phyloP scores from a whole-genome alignment of 1,140 invertebrate genomes.

The Leucophenga varia region DNA sequence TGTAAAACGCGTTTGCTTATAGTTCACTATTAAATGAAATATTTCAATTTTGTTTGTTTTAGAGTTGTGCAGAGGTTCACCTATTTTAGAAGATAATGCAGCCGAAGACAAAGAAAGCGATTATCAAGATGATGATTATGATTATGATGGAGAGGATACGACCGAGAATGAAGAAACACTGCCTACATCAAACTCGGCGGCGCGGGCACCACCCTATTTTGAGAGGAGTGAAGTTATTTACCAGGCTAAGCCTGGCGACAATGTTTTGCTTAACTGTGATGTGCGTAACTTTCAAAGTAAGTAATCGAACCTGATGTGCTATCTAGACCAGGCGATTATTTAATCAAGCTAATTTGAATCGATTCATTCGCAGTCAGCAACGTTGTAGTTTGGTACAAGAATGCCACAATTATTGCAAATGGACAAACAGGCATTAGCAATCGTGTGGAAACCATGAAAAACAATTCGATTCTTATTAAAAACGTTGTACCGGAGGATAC shows the following conservation, averaged over 20 bases:
- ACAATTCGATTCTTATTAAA: conserved; percentile 39
- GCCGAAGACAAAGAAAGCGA: background rate
- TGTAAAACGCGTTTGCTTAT: too few species aligned
- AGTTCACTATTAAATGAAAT: too few species aligned
- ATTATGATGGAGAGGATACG: conserved; percentile 21
- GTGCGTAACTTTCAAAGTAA: conserved; percentile 37
- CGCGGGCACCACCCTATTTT: conserved; percentile 32
- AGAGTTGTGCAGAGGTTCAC: too few species aligned
- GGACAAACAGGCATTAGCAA: conserved; percentile 24
- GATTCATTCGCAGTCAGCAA: conserved; percentile 32
- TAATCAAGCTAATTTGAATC: too few species aligned
- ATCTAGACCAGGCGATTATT: too few species aligned
- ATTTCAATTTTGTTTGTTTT: too few species aligned
- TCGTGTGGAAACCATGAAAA: conserved; percentile 31
- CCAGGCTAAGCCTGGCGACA: conserved; percentile 29
- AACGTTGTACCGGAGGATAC: conserved; percentile 31
- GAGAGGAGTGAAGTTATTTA: conserved; percentile 23
- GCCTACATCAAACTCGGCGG: background rate
- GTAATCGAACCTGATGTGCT: too few species aligned
- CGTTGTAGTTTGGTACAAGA: conserved; percentile 46
- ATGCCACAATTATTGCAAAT: conserved; percentile 24
- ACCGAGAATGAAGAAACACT: background rate
- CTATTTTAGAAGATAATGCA: too few species aligned
- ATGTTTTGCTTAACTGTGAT: conserved; percentile 42
- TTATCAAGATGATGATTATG: conserved; percentile 27